A percentile compares a stretch with the other conserved stretches of the same genome.
phyloP scores from a whole-genome alignment of 2,113 vertebrate genomes.

The Ptychochromis oligacanthus region DNA sequence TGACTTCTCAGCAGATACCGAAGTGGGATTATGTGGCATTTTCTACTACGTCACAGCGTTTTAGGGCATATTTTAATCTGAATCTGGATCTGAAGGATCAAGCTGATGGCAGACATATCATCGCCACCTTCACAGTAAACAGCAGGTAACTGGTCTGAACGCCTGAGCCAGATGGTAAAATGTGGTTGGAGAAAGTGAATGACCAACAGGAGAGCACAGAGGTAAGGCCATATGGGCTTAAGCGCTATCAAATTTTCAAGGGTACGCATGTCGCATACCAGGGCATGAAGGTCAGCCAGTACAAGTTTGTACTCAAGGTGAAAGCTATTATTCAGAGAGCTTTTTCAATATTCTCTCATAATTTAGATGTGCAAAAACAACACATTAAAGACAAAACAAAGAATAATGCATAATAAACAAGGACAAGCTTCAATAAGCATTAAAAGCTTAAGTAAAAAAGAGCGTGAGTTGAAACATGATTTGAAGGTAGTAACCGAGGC shows the following conservation, averaged over 20 bases:
- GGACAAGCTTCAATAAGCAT: neutral
- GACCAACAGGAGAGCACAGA: neutral
- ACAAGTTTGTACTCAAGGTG: neutral
- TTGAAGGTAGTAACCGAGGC: neutral
- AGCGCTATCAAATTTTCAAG: neutral
- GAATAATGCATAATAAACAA: conserved; percentile 4
- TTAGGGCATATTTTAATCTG: neutral
- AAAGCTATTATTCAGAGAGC: neutral
- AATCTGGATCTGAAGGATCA: too few species aligned
- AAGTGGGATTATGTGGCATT: neutral
- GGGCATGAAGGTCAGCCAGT: neutral
- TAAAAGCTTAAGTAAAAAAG: neutral
- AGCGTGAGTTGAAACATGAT: neutral
- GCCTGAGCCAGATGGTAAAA: conserved; percentile 45
- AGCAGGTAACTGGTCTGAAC: conserved; percentile 37
- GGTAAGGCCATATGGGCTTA: conserved; percentile 1
- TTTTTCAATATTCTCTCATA: too few species aligned
- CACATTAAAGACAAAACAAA: neutral
- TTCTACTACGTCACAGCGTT: neutral
- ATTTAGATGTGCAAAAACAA: too few species aligned
- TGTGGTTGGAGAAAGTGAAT: conserved; percentile 10
- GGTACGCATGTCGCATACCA: neutral
- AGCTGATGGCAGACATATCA: conserved; percentile 13
- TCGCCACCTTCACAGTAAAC: conserved; percentile 5
- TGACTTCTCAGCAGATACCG: neutral